phyloP scores from a whole-genome alignment of 1,140 invertebrate species.

The Bombus affinis region DNA sequence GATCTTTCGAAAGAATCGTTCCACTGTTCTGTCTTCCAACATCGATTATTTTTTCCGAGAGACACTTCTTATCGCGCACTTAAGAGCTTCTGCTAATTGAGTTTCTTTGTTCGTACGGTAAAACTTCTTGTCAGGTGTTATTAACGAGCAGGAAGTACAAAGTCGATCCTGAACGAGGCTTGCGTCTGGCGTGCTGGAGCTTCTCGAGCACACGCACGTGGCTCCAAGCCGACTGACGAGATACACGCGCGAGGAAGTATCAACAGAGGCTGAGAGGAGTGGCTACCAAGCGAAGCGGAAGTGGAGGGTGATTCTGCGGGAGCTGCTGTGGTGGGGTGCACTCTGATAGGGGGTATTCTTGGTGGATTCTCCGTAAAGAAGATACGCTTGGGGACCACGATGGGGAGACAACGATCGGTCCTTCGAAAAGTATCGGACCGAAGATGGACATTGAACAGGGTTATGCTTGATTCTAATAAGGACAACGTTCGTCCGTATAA shows the following conservation, averaged over 20 bases:
- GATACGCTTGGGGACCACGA: constrained; percentile 4
- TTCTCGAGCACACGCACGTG: constrained; percentile 67
- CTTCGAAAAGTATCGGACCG: not conserved
- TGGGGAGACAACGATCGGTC: not conserved
- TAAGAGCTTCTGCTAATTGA: not conserved
- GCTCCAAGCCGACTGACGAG: constrained; percentile 69
- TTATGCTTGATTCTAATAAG: constrained; percentile 12
- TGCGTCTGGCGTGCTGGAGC: constrained; percentile 27
- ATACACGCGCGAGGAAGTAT: constrained; percentile 70
- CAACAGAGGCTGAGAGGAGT: constrained; percentile 68
- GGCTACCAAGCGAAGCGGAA: constrained; percentile 65
- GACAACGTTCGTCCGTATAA: not conserved
- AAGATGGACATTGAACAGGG: constrained; percentile 24
- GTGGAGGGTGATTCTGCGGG: constrained; percentile 65
- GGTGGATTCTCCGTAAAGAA: not conserved
- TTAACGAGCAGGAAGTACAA: not conserved
- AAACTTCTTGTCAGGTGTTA: not conserved
- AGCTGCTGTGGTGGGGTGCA: constrained; percentile 42
- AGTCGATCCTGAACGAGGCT: not conserved
- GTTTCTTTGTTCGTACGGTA: not conserved
- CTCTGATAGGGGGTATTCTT: constrained; percentile 22
- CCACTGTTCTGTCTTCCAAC: not conserved
- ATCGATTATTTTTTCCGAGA: not conserved
- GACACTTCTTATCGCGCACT: not conserved
- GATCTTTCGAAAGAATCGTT: not conserved